These are phyloP conservation scores for Tetragnatha montana DNA, from an alignment of 2,888 invertebrate species.

Conservation along the genomic window DNA sequence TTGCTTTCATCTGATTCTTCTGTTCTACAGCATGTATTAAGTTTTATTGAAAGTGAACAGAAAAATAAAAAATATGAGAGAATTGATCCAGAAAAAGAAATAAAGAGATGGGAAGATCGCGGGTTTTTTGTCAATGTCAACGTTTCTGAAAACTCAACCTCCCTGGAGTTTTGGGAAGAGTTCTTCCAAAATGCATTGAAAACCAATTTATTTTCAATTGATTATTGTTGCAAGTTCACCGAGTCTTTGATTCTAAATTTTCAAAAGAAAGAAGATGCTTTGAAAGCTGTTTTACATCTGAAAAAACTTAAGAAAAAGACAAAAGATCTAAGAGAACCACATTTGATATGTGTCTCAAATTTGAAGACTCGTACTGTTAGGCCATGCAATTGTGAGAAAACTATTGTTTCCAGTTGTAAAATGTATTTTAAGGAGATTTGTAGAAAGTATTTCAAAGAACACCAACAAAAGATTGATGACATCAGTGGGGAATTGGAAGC, in stretches of 20 bases:
- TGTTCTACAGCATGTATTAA: neutral
- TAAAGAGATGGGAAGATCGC: conserved; percentile 12
- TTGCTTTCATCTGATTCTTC: neutral
- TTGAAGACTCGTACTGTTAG: conserved; percentile 3
- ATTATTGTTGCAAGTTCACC: conserved; percentile 48
- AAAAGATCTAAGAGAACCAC: conserved; percentile 27
- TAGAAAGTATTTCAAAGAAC: conserved; percentile 9
- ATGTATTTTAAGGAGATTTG: conserved; percentile 29
- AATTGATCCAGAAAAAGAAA: neutral
- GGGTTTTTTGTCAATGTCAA: conserved; percentile 57
- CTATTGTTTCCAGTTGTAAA: conserved; percentile 27
- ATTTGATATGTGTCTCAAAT: conserved; percentile 24
- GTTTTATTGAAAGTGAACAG: neutral
- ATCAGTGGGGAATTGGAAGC: conserved; percentile 1
- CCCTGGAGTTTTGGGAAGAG: conserved; percentile 38
- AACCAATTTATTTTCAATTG: conserved; percentile 23
- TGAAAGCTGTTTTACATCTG: conserved; percentile 12
- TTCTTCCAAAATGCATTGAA: conserved; percentile 13
- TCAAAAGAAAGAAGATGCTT: conserved; percentile 19
- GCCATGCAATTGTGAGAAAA: conserved; percentile 32
- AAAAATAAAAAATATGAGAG: neutral
- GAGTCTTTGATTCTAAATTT: conserved; percentile 44
- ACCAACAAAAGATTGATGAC: conserved; percentile 21
- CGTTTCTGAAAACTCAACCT: conserved; percentile 47
- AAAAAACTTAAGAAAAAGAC: conserved; percentile 3